Conservation (phyloP, 2,113 vertebrate species). For the Pavo muticus region DNA sequence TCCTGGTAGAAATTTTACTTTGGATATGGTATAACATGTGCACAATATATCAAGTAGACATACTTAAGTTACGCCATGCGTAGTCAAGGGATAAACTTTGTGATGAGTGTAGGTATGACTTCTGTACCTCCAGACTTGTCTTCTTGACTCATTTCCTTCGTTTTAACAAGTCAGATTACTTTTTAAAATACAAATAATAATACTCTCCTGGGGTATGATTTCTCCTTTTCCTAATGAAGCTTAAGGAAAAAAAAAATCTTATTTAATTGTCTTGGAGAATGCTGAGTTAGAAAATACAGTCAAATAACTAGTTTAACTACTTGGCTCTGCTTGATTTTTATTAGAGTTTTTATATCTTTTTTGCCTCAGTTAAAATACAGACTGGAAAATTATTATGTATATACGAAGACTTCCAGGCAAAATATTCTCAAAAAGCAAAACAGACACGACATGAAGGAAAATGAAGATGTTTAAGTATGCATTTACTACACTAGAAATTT, state of each 20-base stretch:
- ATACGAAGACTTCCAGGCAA: not conserved
- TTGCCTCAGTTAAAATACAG: not conserved
- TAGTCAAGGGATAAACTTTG: not conserved
- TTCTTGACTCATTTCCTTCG: not conserved
- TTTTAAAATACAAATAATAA: not conserved
- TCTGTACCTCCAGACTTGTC: not conserved
- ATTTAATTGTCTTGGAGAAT: not conserved
- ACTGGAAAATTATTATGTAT: not conserved
- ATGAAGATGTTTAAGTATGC: not conserved
- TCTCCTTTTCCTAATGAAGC: not conserved
- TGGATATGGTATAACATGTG: not conserved
- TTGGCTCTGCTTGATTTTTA: not conserved
- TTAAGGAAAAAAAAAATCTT: not conserved
- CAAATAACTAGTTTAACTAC: not conserved
- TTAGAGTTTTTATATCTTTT: not conserved
- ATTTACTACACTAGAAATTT: not conserved
- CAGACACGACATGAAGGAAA: not conserved
- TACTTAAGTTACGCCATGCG: fast-evolving
- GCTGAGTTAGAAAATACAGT: not conserved
- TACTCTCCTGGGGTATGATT: not conserved
- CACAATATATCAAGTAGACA: not conserved
- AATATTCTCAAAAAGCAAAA: conserved; percentile 1
- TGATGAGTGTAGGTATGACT: not conserved
- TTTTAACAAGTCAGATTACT: not conserved
- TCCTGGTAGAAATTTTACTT: not conserved